Evolutionary conservation across 2,113 vertebrate genomes (phyloP).

Genomic region (Sebastes fasciatus): DNA sequence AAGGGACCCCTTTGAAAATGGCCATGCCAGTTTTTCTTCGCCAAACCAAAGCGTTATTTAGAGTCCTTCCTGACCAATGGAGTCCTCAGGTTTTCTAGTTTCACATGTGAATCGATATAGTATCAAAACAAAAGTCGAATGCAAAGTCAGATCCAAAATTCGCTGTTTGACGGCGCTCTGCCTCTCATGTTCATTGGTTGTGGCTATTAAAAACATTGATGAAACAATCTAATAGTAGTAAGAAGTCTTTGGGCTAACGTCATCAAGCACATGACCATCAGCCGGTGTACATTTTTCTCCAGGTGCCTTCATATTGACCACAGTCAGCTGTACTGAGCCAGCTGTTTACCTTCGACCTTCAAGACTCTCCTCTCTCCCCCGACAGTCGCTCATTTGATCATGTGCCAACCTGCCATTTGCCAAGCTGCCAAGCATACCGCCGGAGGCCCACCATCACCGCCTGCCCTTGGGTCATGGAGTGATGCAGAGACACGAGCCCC

Average conservation of each 20-base stretch:
- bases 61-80: no score
- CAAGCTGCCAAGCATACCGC: conserved; percentile 54
- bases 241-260: neutral
- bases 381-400: conserved; percentile 33
- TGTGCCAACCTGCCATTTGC: conserved; percentile 53
- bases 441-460: conserved; percentile 37
- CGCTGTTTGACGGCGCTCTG: no score
- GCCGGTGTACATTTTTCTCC: neutral
- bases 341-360: conserved; percentile 71
- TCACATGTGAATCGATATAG: no score
- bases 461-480: conserved; percentile 47
- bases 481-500: conserved; percentile 30
- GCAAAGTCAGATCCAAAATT: no score
- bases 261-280: neutral
- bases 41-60: no score
- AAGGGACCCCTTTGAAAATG: no score
- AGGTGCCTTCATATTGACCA: conserved; percentile 12
- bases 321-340: conserved; percentile 41
- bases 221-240: neutral
- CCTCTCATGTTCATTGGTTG: no score
- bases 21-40: no score
- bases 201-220: neutral
- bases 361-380: conserved; percentile 11
- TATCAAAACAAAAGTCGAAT: no score
- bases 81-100: no score